Percentiles rank a stretch among this genome's conserved stretches.
phyloP scores from a whole-genome alignment of 2,888 invertebrate genomes.

The Philereme transversata region DNA sequence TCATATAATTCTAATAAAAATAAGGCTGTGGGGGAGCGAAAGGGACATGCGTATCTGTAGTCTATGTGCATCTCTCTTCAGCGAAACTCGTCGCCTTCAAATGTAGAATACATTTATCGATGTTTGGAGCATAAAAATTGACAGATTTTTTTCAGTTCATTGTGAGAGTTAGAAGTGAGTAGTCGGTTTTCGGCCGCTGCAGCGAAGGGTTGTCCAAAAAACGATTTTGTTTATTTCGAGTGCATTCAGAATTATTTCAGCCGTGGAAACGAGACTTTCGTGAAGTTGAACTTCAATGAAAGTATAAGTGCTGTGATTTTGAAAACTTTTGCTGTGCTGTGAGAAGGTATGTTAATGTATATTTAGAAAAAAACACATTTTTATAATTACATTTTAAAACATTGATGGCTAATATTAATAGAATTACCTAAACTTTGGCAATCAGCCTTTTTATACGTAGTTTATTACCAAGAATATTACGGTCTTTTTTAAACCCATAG shows the following conservation, averaged over 20 bases:
- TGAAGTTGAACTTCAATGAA: constrained; percentile 54
- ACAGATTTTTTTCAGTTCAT: constrained; percentile 83
- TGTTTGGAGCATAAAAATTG: constrained; percentile 84
- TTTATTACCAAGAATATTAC: no score
- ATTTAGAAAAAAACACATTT: no score
- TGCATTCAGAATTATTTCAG: constrained; percentile 36
- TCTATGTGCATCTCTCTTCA: constrained; percentile 49
- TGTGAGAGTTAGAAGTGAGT: constrained; percentile 62
- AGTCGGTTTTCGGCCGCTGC: constrained; percentile 52
- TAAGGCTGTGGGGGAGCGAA: constrained; percentile 76
- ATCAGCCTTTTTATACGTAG: no score
- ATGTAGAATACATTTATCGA: constrained; percentile 81
- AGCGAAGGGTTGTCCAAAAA: constrained; percentile 69
- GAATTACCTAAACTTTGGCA: no score
- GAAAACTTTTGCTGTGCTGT: constrained; percentile 37
- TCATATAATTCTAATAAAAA: constrained; percentile 70
- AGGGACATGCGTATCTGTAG: constrained; percentile 59
- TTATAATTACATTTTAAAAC: no score
- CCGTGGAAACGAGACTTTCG: constrained; percentile 45
- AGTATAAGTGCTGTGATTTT: constrained; percentile 54
- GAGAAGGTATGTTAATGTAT: constrained; percentile 44
- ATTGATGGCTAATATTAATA: no score
- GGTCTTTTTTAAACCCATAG: no score
- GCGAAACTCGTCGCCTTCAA: constrained; percentile 78
- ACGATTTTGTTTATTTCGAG: constrained; percentile 49